phyloP scores from a whole-genome alignment of 1,140 invertebrate genomes.

The Asobara japonica region DNA sequence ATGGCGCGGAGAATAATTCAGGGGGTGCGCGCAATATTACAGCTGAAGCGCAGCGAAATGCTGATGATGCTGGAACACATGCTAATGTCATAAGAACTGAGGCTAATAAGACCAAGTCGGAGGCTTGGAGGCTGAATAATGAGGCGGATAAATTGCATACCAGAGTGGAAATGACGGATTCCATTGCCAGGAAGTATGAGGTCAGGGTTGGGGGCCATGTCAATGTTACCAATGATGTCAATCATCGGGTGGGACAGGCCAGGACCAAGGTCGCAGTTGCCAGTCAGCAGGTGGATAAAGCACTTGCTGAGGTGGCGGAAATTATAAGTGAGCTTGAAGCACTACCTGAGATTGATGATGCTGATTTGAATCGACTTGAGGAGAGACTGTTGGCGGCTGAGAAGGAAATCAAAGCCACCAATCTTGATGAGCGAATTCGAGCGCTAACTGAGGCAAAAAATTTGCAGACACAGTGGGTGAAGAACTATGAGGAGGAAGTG shows the following conservation, averaged over 20 bases:
- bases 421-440: conserved; percentile 81
- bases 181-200: conserved; percentile 77
- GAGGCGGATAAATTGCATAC: conserved; percentile 80
- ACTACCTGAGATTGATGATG: conserved; percentile 77
- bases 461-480: conserved; percentile 80
- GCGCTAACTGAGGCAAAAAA: conserved; percentile 77
- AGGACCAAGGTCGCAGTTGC: conserved; percentile 83
- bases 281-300: conserved; percentile 81
- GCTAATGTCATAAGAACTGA: conserved; percentile 81
- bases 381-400: conserved; percentile 79
- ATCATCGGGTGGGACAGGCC: conserved; percentile 85
- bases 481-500: conserved; percentile 85
- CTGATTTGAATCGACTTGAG: conserved; percentile 78
- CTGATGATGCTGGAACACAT: conserved; percentile 61
- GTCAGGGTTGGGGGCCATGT: conserved; percentile 79
- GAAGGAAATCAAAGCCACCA: conserved; percentile 75
- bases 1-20: conserved; percentile 81
- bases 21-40: conserved; percentile 80
- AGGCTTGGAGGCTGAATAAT: conserved; percentile 78
- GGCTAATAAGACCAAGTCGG: conserved; percentile 79
- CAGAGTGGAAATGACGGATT: conserved; percentile 77
- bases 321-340: conserved; percentile 85
- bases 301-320: conserved; percentile 79
- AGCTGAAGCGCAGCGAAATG: conserved; percentile 75
- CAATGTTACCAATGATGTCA: conserved; percentile 76